Conservation (phyloP, 2,113 vertebrate genomes). For the Gambusia affinis region DNA sequence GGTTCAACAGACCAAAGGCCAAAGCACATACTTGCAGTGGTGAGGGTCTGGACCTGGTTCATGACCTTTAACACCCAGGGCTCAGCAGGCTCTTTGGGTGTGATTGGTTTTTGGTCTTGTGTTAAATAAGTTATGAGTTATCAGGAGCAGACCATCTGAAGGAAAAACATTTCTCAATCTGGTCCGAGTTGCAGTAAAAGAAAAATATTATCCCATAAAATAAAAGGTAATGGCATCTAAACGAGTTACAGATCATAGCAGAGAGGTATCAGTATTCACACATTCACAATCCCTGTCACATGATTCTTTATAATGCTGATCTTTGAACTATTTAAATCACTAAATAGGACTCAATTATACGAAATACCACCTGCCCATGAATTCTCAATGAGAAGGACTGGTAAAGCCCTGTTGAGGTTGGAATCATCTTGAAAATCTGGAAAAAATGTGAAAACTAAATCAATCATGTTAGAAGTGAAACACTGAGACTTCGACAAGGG, state of each 20-base stretch:
- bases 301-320: neutral
- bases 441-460: neutral
- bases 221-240: neutral
- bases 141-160: constrained; percentile 3
- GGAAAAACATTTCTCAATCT: constrained; percentile 12
- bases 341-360: neutral
- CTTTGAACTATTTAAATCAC: neutral
- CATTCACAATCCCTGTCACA: neutral
- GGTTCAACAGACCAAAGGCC: constrained; percentile 54
- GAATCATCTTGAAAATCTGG: neutral
- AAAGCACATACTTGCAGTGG: constrained; percentile 34
- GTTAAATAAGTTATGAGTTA: constrained; percentile 21
- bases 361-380: no score
- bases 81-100: constrained; percentile 30
- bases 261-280: no score
- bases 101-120: constrained; percentile 46
- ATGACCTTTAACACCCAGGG: constrained; percentile 51
- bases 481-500: no score
- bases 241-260: neutral
- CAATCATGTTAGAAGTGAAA: no score
- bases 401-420: no score
- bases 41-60: constrained; percentile 44
- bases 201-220: constrained; percentile 14
- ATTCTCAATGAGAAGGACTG: no score
- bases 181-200: neutral